Conservation (phyloP, 2,888 invertebrate genomes). For the Acrobasis repandana region DNA sequence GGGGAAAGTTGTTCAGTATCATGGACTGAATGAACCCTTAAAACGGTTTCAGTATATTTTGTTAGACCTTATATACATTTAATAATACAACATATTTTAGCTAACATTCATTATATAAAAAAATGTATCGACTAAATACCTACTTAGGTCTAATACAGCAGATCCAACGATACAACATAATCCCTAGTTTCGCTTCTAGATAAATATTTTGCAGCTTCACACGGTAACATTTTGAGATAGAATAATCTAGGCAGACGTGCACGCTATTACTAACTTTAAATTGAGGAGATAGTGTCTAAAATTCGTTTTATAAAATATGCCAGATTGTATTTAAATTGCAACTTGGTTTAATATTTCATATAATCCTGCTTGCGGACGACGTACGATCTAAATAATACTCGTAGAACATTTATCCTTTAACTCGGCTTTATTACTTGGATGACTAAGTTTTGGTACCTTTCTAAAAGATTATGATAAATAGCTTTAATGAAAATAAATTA, state of each 20-base stretch:
- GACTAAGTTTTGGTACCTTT: no score
- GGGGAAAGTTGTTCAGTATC: no score
- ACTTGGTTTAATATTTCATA: constrained; percentile 9
- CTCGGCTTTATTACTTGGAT: no score
- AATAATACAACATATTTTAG: no score
- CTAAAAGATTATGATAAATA: no score
- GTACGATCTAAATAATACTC: not conserved
- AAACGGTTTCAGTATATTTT: no score
- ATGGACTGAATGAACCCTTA: no score
- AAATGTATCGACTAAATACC: not conserved
- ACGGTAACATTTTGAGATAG: constrained; percentile 20
- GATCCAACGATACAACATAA: not conserved
- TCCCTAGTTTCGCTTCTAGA: constrained; percentile 7
- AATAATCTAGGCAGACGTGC: constrained; percentile 12
- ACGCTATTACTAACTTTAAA: constrained; percentile 15
- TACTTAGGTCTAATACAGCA: not conserved
- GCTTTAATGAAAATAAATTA: no score
- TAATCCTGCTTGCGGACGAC: not conserved
- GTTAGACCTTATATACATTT: no score
- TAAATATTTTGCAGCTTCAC: constrained; percentile 21
- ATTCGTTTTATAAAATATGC: not conserved
- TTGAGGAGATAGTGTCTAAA: constrained; percentile 13
- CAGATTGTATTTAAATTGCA: constrained; percentile 15
- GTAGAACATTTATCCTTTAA: no score
- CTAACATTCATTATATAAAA: not conserved